These are phyloP conservation scores for Zeuzera pyrina DNA, from an alignment of 2,888 invertebrate species.

Conservation along the genomic window DNA sequence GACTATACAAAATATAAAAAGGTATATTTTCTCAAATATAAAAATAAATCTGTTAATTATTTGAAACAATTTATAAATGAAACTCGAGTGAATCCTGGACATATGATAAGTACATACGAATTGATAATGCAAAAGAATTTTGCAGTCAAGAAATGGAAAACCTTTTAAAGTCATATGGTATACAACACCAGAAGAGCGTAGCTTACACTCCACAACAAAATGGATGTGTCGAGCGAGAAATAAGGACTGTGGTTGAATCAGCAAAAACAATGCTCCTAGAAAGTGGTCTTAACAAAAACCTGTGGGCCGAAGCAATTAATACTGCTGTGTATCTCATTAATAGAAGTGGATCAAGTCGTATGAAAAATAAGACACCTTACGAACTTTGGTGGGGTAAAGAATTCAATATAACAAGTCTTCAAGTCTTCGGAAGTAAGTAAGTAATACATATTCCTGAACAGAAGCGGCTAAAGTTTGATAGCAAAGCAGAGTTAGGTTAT, in stretches of 20 bases:
- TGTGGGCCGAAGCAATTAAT: constrained; percentile 1
- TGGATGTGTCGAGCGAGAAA: neutral
- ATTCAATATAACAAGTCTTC: no score
- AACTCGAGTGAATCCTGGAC: neutral
- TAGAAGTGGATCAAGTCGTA: neutral
- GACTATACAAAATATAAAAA: constrained; percentile 2
- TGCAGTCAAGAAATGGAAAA: neutral
- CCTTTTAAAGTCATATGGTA: neutral
- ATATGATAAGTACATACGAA: neutral
- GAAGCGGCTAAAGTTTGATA: no score
- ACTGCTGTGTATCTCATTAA: neutral
- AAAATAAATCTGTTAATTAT: neutral
- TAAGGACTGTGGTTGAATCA: neutral
- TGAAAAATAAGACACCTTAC: neutral
- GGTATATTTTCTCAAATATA: no score
- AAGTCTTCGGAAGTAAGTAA: no score
- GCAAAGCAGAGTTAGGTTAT: no score
- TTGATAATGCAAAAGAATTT: neutral
- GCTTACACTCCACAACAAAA: neutral
- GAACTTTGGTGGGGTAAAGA: neutral
- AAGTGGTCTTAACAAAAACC: neutral
- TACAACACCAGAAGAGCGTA: neutral
- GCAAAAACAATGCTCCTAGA: neutral
- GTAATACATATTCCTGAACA: no score
- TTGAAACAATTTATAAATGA: neutral